phyloP scores from a whole-genome alignment of 2,797 vertebrate genomes.

The Podarcis siculus region DNA sequence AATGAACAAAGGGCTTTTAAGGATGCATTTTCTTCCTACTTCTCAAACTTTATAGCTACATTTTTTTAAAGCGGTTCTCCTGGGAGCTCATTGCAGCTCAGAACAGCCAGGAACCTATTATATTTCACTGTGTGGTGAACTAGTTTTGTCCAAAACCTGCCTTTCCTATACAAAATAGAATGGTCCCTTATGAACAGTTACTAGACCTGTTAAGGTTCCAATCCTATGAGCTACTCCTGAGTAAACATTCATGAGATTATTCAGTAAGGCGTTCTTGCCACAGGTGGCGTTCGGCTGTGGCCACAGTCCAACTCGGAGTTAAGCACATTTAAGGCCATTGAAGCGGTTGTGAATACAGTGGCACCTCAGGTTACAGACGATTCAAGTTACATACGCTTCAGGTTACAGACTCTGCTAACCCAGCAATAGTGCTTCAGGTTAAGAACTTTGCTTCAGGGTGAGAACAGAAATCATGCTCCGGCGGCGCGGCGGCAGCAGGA shows the following conservation, averaged over 20 bases:
- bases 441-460: no score
- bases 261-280: neutral
- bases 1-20: neutral
- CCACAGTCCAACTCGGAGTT: no score
- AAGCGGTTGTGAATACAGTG: no score
- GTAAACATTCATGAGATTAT: neutral
- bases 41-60: neutral
- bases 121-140: neutral
- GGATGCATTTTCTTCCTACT: neutral
- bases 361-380: no score
- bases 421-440: no score
- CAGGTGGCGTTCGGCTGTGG: neutral
- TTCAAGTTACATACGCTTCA: no score
- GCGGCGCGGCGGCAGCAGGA: no score
- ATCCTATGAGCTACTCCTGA: neutral
- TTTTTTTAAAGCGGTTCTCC: neutral
- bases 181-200: neutral
- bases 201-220: neutral
- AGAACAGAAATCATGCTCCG: no score
- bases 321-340: neutral
- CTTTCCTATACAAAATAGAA: neutral
- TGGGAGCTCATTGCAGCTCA: conserved; percentile 3
- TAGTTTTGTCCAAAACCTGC: neutral
- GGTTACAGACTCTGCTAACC: no score
- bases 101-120: conserved; percentile 3